These are phyloP conservation scores for Lepas anatifera DNA, from an alignment of 2,888 invertebrate genomes.

Conservation along the genomic window DNA sequence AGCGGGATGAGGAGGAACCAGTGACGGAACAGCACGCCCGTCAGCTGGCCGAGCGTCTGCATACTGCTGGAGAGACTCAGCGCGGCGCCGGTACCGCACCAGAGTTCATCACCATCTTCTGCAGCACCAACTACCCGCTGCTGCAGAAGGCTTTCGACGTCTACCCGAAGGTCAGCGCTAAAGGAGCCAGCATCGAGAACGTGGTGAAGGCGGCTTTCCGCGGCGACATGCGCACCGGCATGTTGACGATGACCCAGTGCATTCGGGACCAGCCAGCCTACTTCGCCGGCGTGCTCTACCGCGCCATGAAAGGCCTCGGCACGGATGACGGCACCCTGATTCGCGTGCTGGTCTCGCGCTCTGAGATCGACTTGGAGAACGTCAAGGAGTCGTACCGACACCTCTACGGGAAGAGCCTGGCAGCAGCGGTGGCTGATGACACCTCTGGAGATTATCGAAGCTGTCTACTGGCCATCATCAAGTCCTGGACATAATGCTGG, in stretches of 20 bases:
- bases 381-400: background rate
- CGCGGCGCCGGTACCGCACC: background rate
- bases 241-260: constrained; percentile 53
- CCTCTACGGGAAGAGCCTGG: background rate
- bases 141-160: background rate
- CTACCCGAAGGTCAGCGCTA: background rate
- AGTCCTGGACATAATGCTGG: background rate
- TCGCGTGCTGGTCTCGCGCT: constrained; percentile 21
- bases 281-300: constrained; percentile 29
- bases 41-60: background rate
- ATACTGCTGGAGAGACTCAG: background rate
- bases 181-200: constrained; percentile 39
- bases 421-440: constrained; percentile 19
- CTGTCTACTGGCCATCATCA: constrained; percentile 28
- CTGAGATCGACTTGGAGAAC: constrained; percentile 15
- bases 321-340: constrained; percentile 24
- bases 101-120: background rate
- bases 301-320: constrained; percentile 20
- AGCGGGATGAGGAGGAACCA: background rate
- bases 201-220: constrained; percentile 46
- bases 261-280: constrained; percentile 27
- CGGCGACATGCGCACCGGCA: constrained; percentile 53
- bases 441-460: constrained; percentile 30
- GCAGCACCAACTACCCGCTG: background rate
- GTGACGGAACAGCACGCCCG: background rate